phyloP scores from a whole-genome alignment of 2,888 invertebrate species.

The Oscheius onirici region DNA sequence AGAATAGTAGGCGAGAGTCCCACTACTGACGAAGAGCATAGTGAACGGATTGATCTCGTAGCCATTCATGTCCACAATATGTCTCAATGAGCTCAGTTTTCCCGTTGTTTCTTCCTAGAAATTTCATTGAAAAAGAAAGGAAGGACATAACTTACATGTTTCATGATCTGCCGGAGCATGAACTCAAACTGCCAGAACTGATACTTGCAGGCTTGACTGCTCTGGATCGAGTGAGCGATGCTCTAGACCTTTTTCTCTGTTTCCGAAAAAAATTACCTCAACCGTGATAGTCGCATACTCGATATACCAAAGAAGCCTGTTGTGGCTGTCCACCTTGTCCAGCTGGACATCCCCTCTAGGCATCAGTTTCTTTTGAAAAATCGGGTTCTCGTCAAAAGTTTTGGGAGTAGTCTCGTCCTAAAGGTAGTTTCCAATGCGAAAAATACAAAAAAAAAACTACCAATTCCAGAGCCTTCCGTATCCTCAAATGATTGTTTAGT shows the following conservation, averaged over 20 bases:
- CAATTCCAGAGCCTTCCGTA: constrained; percentile 65
- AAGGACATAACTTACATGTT: constrained; percentile 46
- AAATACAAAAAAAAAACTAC: no score
- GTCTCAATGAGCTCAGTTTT: constrained; percentile 63
- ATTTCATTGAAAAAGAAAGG: no score
- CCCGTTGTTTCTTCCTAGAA: constrained; percentile 66
- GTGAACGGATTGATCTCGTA: constrained; percentile 71
- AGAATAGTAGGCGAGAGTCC: constrained; percentile 69
- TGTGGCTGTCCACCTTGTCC: constrained; percentile 53
- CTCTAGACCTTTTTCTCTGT: constrained; percentile 40
- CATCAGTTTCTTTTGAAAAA: constrained; percentile 62
- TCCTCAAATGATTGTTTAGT: constrained; percentile 68
- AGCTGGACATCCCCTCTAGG: constrained; percentile 62
- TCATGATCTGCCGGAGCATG: constrained; percentile 68
- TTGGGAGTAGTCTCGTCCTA: constrained; percentile 63
- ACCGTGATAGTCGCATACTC: constrained; percentile 70
- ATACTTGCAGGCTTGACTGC: constrained; percentile 65
- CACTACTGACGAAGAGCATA: constrained; percentile 69
- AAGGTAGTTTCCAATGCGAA: constrained; percentile 26
- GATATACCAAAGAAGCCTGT: constrained; percentile 70
- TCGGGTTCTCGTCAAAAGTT: constrained; percentile 67
- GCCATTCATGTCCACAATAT: constrained; percentile 68
- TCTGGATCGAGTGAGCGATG: constrained; percentile 65
- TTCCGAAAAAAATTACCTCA: constrained; percentile 52
- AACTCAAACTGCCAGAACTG: constrained; percentile 71